These are phyloP conservation scores for Melanotaenia pygmaea DNA, from an alignment of 2,797 vertebrate genomes.

Conservation along the genomic window DNA sequence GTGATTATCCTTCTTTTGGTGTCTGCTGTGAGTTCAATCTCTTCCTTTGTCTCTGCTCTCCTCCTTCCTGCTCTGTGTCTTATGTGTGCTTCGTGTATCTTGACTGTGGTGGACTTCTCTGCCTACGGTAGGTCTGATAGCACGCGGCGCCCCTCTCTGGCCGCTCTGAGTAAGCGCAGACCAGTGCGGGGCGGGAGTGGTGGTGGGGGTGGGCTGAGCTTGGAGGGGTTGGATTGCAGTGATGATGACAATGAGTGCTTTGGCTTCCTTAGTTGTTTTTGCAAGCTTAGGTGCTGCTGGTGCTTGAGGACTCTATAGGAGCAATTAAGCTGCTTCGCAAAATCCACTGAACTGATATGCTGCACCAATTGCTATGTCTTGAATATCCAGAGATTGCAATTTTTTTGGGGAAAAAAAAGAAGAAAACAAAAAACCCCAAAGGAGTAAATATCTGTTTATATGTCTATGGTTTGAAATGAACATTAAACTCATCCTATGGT, in stretches of 20 bases:
- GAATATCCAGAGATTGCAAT: conserved; percentile 69
- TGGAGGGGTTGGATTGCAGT: conserved; percentile 77
- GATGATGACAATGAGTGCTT: conserved; percentile 82
- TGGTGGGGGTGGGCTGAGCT: conserved; percentile 59
- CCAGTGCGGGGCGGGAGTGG: conserved; percentile 56
- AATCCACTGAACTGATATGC: conserved; percentile 81
- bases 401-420: conserved; percentile 34
- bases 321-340: conserved; percentile 81
- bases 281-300: conserved; percentile 84
- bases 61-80: conserved; percentile 80
- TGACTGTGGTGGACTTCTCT: conserved; percentile 84
- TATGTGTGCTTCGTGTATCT: conserved; percentile 85
- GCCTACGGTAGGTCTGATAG: conserved; percentile 89
- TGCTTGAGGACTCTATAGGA: conserved; percentile 83
- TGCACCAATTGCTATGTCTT: conserved; percentile 80
- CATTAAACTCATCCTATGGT: conserved; percentile 77
- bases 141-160: conserved; percentile 81
- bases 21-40: conserved; percentile 87
- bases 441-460: conserved; percentile 48
- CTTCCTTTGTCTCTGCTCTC: conserved; percentile 85
- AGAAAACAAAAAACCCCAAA: background rate
- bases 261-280: conserved; percentile 84
- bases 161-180: conserved; percentile 82
- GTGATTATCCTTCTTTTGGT: conserved; percentile 80
- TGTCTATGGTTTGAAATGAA: conserved; percentile 76